Evolutionary conservation across 1,140 invertebrate genomes (phyloP).

Genomic region (Gonatopus flavifemur): DNA sequence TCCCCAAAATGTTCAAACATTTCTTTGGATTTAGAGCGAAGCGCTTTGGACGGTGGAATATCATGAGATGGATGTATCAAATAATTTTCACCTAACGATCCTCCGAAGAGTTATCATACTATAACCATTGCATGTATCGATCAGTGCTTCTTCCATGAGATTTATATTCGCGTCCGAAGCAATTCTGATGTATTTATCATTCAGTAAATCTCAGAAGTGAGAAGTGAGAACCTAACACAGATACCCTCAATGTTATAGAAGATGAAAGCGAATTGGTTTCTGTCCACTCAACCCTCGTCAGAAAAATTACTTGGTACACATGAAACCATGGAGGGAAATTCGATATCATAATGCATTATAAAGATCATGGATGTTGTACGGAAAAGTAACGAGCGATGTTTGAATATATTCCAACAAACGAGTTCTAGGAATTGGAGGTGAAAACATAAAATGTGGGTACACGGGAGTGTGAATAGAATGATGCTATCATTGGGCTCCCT

Average conservation of each 20-base stretch:
- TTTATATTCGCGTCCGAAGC: conserved; percentile 4
- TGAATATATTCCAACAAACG: conserved; percentile 1
- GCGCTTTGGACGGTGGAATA: no score
- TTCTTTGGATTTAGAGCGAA: no score
- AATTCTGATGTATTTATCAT: conserved; percentile 4
- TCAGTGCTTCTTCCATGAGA: conserved; percentile 6
- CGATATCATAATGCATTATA: conserved; percentile 11
- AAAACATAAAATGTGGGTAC: conserved; percentile 13
- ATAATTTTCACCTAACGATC: not conserved
- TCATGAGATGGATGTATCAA: no score
- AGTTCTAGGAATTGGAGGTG: conserved; percentile 4
- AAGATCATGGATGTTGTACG: no score
- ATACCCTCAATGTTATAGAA: not conserved
- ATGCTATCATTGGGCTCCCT: no score
- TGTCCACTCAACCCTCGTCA: conserved; percentile 8
- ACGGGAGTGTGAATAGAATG: no score
- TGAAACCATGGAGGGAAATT: not conserved
- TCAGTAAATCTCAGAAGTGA: conserved; percentile 3
- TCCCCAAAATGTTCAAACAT: no score
- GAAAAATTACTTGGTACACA: conserved; percentile 9
- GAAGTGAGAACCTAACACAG: conserved; percentile 3
- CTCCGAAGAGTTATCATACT: not conserved
- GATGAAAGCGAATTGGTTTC: not conserved
- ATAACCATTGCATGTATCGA: not conserved
- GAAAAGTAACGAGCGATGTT: not conserved